phyloP scores from a whole-genome alignment of 2,888 invertebrate species.

The Limenitis camilla region DNA sequence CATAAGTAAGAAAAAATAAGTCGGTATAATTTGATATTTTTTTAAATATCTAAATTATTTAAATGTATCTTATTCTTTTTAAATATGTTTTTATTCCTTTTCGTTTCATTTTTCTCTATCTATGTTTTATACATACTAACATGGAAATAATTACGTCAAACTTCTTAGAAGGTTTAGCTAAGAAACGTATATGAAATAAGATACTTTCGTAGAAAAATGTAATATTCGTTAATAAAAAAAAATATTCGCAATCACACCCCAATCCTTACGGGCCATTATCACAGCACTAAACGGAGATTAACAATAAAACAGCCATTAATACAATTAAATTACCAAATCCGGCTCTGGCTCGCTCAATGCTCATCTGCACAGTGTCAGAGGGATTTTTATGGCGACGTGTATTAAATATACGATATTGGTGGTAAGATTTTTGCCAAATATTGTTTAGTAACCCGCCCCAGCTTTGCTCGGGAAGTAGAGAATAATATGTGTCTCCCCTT shows the following conservation, averaged over 20 bases:
- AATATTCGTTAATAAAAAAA: neutral
- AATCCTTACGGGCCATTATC: conserved; percentile 65
- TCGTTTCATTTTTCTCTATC: too few relatives aligned
- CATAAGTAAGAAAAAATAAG: too few relatives aligned
- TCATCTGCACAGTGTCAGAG: conserved; percentile 72
- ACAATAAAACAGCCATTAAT: conserved; percentile 69
- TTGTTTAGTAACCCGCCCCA: too few relatives aligned
- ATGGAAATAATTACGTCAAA: neutral
- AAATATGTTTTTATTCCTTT: too few relatives aligned
- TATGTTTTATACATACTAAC: neutral
- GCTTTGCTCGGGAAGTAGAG: too few relatives aligned
- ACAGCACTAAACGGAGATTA: conserved; percentile 62
- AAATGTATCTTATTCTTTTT: too few relatives aligned
- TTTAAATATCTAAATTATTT: too few relatives aligned
- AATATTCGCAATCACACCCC: conserved; percentile 20
- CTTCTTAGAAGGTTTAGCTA: too few relatives aligned
- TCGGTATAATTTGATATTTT: too few relatives aligned
- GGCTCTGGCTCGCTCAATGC: conserved; percentile 64
- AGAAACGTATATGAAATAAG: too few relatives aligned
- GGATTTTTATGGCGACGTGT: conserved; percentile 73
- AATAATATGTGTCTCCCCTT: too few relatives aligned
- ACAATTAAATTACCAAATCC: conserved; percentile 66
- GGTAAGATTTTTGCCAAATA: conserved; percentile 35
- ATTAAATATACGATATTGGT: conserved; percentile 72
- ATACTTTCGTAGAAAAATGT: too few relatives aligned